Percentiles rank a stretch among this genome's conserved stretches.
Evolutionary conservation across 2,797 vertebrate species (phyloP).

Genomic region (Rhabdomys pumilio): DNA sequence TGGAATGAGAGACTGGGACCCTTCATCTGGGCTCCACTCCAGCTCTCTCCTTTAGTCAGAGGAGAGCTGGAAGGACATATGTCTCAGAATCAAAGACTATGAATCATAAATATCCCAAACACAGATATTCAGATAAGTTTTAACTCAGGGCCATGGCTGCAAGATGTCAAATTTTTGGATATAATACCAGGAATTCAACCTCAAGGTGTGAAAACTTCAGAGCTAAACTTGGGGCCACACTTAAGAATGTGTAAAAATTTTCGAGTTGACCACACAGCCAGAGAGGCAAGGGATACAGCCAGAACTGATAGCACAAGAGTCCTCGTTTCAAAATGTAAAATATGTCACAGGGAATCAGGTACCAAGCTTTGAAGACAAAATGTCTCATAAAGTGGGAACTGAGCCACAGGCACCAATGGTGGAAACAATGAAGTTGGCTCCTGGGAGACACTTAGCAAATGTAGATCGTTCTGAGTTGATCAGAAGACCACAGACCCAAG

Average conservation of each 20-base stretch:
- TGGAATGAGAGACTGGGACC: too few relatives aligned
- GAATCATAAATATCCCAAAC: too few relatives aligned
- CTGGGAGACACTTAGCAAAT: slow-evolving; percentile 22
- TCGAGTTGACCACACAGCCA: slow-evolving; percentile 48
- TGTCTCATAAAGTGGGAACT: slow-evolving; percentile 33
- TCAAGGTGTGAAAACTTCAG: slow-evolving; percentile 35
- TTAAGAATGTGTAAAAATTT: slow-evolving; percentile 54
- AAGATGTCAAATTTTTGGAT: slow-evolving; percentile 61
- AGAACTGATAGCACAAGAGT: slow-evolving; percentile 46
- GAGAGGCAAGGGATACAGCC: slow-evolving; percentile 48
- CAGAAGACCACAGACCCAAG: slow-evolving; percentile 50
- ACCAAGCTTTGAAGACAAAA: slow-evolving; percentile 9
- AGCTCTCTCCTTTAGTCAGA: too few relatives aligned
- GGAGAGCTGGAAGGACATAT: too few relatives aligned
- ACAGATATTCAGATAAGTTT: neutral
- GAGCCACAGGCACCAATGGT: slow-evolving; percentile 28
- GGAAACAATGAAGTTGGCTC: slow-evolving; percentile 17
- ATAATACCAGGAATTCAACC: slow-evolving; percentile 52
- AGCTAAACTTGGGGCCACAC: slow-evolving; percentile 60
- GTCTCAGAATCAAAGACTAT: too few relatives aligned
- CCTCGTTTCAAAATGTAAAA: slow-evolving; percentile 52
- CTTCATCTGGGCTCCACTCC: too few relatives aligned
- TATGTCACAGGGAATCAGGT: neutral
- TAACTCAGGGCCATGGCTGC: slow-evolving; percentile 24
- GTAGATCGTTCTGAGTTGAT: slow-evolving; percentile 10